Conservation (phyloP, 2,888 invertebrate species). For the Parnassius smintheus region DNA sequence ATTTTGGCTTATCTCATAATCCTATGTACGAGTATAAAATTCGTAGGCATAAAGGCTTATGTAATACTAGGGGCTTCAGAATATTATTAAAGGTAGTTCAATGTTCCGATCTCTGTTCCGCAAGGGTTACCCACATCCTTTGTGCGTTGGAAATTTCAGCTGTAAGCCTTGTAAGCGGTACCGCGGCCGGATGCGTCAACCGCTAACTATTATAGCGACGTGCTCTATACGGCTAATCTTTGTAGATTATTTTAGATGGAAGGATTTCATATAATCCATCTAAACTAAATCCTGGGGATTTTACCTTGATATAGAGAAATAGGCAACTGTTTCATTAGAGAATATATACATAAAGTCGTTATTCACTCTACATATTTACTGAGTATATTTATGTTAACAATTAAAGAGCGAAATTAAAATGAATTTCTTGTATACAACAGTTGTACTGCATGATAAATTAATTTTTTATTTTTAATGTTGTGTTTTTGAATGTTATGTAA, state of each 20-base stretch:
- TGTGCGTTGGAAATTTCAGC: conserved; percentile 35
- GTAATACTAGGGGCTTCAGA: conserved; percentile 6
- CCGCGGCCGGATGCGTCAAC: conserved; percentile 36
- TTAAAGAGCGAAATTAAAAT: too few relatives aligned
- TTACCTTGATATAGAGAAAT: conserved; percentile 19
- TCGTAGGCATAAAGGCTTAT: conserved; percentile 1
- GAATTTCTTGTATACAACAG: too few relatives aligned
- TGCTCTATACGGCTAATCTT: conserved; percentile 32
- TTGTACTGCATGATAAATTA: too few relatives aligned
- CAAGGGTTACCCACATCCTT: conserved; percentile 36
- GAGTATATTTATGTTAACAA: too few relatives aligned
- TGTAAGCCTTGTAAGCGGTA: conserved; percentile 31
- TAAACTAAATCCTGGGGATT: conserved; percentile 20
- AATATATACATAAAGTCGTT: too few relatives aligned
- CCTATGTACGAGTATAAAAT: too few relatives aligned
- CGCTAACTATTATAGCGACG: conserved; percentile 33
- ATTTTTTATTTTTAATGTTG: too few relatives aligned
- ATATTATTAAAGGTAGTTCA: conserved; percentile 20
- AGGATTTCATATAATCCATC: conserved; percentile 20
- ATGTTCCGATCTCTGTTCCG: conserved; percentile 19
- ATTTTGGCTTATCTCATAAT: too few relatives aligned
- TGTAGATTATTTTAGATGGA: conserved; percentile 34
- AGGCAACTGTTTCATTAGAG: neutral
- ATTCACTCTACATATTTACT: too few relatives aligned
- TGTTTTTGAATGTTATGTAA: too few relatives aligned